phyloP scores from a whole-genome alignment of 2,797 vertebrate species.

The Bovichtus variegatus region DNA sequence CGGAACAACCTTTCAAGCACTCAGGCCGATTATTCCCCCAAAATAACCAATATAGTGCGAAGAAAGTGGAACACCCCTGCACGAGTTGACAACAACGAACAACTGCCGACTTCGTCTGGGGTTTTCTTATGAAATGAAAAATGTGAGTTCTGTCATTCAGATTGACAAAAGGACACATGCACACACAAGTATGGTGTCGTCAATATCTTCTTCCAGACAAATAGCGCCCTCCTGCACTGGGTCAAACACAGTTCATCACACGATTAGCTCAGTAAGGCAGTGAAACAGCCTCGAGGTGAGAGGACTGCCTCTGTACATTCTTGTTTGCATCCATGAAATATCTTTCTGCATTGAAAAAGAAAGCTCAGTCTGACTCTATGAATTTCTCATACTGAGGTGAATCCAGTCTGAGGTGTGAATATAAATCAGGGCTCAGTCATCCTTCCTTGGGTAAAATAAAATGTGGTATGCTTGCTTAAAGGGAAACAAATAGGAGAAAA shows the following conservation, averaged over 20 bases:
- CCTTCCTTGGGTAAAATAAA: constrained; percentile 12
- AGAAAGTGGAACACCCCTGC: background rate
- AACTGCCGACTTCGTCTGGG: background rate
- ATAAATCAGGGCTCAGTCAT: constrained; percentile 33
- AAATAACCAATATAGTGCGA: background rate
- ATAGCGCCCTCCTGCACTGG: background rate
- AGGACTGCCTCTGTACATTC: background rate
- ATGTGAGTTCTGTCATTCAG: background rate
- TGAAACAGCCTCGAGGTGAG: constrained; percentile 11
- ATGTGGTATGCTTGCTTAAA: constrained; percentile 14
- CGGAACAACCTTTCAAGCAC: background rate
- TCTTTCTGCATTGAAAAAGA: background rate
- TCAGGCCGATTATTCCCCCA: background rate
- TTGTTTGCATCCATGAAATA: constrained; percentile 7
- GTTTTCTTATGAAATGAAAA: no score
- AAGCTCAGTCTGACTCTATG: background rate
- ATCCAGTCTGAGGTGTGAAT: constrained; percentile 29
- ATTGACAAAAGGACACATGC: background rate
- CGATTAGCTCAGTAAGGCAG: constrained; percentile 18
- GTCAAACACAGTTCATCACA: constrained; percentile 34
- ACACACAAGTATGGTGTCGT: no score
- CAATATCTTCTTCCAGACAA: background rate
- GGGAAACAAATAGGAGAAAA: constrained; percentile 21
- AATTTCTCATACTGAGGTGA: constrained; percentile 7
- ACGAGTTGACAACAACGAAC: background rate